Evolutionary conservation across 2,797 vertebrate genomes (phyloP).

Genomic region (Tamandua tetradactyla): DNA sequence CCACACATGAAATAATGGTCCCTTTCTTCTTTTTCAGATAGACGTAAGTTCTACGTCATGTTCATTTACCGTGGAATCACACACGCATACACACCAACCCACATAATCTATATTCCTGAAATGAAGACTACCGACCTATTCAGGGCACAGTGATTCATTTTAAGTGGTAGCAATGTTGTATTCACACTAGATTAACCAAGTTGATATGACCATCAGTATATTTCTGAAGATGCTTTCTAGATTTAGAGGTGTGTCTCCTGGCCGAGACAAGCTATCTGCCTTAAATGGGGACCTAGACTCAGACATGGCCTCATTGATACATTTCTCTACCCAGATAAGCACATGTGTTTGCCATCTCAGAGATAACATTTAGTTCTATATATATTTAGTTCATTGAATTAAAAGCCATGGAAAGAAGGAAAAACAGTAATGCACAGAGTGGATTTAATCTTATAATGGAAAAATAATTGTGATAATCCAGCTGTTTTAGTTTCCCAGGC

Average conservation of each 20-base stretch:
- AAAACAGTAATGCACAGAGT: not conserved
- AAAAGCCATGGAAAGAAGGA: not conserved
- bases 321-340: not conserved
- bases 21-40: slow-evolving; percentile 22
- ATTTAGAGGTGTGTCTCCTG: not conserved
- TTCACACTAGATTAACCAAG: not conserved
- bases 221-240: slow-evolving; percentile 36
- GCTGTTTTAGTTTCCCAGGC: too few relatives aligned
- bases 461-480: not conserved
- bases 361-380: not conserved
- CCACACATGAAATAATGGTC: slow-evolving; percentile 30
- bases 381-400: not conserved
- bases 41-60: slow-evolving; percentile 18
- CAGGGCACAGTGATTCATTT: not conserved
- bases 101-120: not conserved
- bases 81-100: not conserved
- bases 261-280: not conserved
- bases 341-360: not conserved
- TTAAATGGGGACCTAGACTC: not conserved
- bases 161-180: not conserved
- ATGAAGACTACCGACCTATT: not conserved
- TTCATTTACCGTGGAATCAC: not conserved
- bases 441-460: not conserved
- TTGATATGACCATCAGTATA: not conserved
- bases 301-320: not conserved